These are phyloP conservation scores for Drosophila ezoana DNA, from an alignment of 2,888 invertebrate genomes.

Conservation along the genomic window DNA sequence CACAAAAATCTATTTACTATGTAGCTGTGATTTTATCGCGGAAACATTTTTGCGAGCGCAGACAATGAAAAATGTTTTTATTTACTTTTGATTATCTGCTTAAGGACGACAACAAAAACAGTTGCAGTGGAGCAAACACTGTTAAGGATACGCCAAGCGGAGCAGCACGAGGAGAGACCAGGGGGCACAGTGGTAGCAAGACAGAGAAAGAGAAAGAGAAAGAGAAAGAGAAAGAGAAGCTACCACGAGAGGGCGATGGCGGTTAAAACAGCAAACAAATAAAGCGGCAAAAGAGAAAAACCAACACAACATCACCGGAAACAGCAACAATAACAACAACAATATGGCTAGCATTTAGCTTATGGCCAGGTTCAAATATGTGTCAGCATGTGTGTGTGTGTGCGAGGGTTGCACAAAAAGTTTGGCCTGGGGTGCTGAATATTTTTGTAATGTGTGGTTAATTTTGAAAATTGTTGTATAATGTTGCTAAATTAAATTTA, in stretches of 20 bases:
- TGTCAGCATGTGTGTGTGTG: neutral
- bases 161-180: neutral
- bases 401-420: conserved; percentile 11
- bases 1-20: conserved; percentile 49
- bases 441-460: no score
- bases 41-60: conserved; percentile 24
- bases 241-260: conserved; percentile 4
- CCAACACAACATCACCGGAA: conserved; percentile 21
- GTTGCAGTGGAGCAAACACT: conserved; percentile 19
- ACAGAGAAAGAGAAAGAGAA: neutral
- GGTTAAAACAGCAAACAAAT: conserved; percentile 35
- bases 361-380: conserved; percentile 34
- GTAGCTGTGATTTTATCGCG: conserved; percentile 35
- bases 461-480: no score
- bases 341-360: conserved; percentile 33
- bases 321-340: conserved; percentile 20
- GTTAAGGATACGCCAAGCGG: conserved; percentile 3
- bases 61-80: conserved; percentile 53
- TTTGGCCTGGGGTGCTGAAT: neutral
- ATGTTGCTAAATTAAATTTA: neutral
- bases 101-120: conserved; percentile 38
- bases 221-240: neutral
- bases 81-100: conserved; percentile 61
- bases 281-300: conserved; percentile 28
- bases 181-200: neutral